Base-by-base conservation (phyloP, 2,797 vertebrate genomes). In the Sebastes cheni region DNA sequence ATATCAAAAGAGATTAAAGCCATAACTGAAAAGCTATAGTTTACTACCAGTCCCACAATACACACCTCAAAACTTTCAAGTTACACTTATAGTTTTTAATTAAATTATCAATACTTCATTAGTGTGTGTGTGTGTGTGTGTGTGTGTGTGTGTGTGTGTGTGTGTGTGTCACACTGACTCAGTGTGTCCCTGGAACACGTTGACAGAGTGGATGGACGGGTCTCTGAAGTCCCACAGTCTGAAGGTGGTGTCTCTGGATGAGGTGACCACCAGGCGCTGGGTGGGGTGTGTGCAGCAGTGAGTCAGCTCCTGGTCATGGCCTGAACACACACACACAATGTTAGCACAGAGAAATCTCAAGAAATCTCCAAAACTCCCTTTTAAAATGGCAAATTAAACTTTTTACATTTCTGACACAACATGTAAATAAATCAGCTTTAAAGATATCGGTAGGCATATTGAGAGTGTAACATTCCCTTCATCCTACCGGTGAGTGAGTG, bases 191-290 rank as follows among this genome's bases (percentile, higher is more conserved):
- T 99, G 98, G 93, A 99, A 99, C 92, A 99, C 98, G 80, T 99
- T 99, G 92, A 99, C 98, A 6, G 98, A 99, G 96, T 99, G 98
- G 92, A 99, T 99, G 90, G 97, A 98, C 75, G 98, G 98, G 93
- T 99, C 98, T 94, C 98, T 96, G 95, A 99, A 99, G 93, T 99
- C 98, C 98, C 98, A 99, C 46, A 99, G 97, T 5, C 98, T 96
- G 93, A 99, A 99, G 78, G 98, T 99, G 77, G 98, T 99, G 92
- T 99, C 98, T 1, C 98, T 96, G 25, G 98, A 99, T 1, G 98
- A 97, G 5, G 97, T 99, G 86, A 99, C 98, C 92, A 99, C 98
- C 34, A 99, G 96, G 10, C 98, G 96, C 87, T 99, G 98, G 65
- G 96, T 97, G 67, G 98, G 97, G 88, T 99, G 97, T 1, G 98